phyloP scores from a whole-genome alignment of 2,888 invertebrate genomes.

The Lysandra bellargus region DNA sequence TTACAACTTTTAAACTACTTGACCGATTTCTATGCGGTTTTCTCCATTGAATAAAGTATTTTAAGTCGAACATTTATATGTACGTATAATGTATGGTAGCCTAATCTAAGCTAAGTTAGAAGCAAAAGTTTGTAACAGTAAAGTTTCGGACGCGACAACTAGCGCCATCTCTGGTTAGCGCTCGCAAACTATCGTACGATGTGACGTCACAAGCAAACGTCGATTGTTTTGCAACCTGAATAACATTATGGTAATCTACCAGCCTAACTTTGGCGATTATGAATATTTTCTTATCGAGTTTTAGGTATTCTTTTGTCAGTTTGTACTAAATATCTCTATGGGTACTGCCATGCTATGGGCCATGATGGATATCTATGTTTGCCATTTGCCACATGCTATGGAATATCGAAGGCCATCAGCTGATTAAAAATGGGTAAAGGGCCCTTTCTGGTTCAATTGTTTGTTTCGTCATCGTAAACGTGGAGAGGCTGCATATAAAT shows the following conservation, averaged over 20 bases:
- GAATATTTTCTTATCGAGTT: background rate
- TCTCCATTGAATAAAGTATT: background rate
- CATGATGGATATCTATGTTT: too few relatives aligned
- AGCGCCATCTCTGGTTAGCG: constrained; percentile 53
- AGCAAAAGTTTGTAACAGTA: background rate
- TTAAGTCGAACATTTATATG: background rate
- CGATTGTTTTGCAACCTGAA: constrained; percentile 13
- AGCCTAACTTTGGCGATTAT: background rate
- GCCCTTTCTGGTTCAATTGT: too few relatives aligned
- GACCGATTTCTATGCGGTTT: background rate
- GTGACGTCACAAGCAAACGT: constrained; percentile 32
- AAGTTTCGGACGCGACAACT: constrained; percentile 36
- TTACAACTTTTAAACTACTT: background rate
- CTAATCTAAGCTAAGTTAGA: background rate
- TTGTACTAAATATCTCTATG: background rate
- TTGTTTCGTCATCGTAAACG: too few relatives aligned
- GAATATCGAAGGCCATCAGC: too few relatives aligned
- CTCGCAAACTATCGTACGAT: constrained; percentile 40
- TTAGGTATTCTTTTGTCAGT: background rate
- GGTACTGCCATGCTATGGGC: too few relatives aligned
- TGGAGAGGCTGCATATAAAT: too few relatives aligned
- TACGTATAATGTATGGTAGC: background rate
- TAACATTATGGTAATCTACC: background rate
- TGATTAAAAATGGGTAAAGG: too few relatives aligned
- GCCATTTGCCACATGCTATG: too few relatives aligned